Evolutionary conservation across 2,797 vertebrate species (phyloP), one percentile per base, ranked within the genome.

Genomic region (Perodicticus potto): DNA sequence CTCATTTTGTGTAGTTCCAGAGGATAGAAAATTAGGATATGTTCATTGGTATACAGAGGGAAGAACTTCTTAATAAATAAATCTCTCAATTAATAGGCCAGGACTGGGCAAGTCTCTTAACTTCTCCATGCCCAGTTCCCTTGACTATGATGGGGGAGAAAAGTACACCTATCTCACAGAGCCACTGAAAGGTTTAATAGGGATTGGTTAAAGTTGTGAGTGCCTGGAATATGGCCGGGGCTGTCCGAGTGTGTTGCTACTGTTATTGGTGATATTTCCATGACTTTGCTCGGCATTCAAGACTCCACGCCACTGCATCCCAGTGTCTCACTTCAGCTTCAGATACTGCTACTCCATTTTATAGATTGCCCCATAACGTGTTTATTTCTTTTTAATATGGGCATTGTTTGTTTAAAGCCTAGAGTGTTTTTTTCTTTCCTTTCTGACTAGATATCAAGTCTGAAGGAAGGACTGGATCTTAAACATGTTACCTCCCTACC

Each of bases 291-390:
- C 14, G 19, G 61, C 45, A 85, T 63, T 59, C 25, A 23, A 89
- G 34, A 14, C 8, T 49, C 57, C 49, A 3, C 22, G 32, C 34
- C 40, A 23, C 20, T 40, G 53, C 23, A 5, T 61, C 86, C 59
- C 72, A 59, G 23, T 1, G 55, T 55, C n/a, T 67, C 19, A 12
- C 43, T 86, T 85, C 22, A 67, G 6, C 0, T 61, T 40, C 55
- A 49, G 10, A 67, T 76, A 59, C n/a, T 59, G 65, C 67, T 23
- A 37, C 19, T 32, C 32, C 49, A 27, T 1, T 23, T 5, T 63
- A 65, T 0, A 11, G n/a, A 61, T 4, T 20, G 34, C 19, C 20
- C 23, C 5, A 61, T n/a, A 32, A 1, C n/a, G 7, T 29, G 19
- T 72, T 83, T 59, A 16, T 12, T 25, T 43, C 14, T 61, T 89